These are phyloP conservation scores for Aphis craccivora DNA, from an alignment of 1,140 invertebrate species.

Conservation along the genomic window DNA sequence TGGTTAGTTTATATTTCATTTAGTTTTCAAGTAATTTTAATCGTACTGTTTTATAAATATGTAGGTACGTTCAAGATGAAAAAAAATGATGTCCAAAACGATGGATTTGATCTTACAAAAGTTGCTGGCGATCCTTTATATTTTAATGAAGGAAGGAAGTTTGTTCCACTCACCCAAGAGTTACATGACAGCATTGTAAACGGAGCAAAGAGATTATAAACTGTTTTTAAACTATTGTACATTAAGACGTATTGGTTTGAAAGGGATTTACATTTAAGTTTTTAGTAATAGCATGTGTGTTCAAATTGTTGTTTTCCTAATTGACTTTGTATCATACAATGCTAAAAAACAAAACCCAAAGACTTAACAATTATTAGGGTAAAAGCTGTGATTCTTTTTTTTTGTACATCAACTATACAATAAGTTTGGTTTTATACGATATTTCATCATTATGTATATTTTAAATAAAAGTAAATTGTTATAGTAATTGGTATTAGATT, in stretches of 20 bases:
- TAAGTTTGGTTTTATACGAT: constrained; percentile 13
- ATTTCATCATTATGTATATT: constrained; percentile 4
- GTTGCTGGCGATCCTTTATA: constrained; percentile 76
- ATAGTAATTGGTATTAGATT: background rate
- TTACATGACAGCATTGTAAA: constrained; percentile 71
- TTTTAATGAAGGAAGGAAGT: constrained; percentile 74
- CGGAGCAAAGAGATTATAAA: constrained; percentile 51
- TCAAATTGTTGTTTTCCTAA: constrained; percentile 12
- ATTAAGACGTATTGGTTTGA: background rate
- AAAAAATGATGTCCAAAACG: constrained; percentile 81
- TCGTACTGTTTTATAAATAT: background rate
- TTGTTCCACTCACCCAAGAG: constrained; percentile 72
- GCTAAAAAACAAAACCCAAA: background rate
- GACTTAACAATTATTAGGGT: constrained; percentile 24
- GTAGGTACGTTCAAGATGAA: constrained; percentile 89
- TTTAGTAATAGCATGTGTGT: background rate
- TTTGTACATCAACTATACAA: background rate
- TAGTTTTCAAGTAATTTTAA: background rate
- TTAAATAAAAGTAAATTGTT: constrained; percentile 1
- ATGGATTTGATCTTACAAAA: constrained; percentile 76
- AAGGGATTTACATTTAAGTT: background rate
- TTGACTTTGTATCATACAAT: background rate
- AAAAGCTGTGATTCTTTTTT: constrained; percentile 35
- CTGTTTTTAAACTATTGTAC: background rate
- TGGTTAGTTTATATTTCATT: constrained; percentile 66